Percentiles rank a stretch among this genome's conserved stretches.
phyloP scores from a whole-genome alignment of 2,113 vertebrate genomes.

The Ptilorrhoa leucosticta region DNA sequence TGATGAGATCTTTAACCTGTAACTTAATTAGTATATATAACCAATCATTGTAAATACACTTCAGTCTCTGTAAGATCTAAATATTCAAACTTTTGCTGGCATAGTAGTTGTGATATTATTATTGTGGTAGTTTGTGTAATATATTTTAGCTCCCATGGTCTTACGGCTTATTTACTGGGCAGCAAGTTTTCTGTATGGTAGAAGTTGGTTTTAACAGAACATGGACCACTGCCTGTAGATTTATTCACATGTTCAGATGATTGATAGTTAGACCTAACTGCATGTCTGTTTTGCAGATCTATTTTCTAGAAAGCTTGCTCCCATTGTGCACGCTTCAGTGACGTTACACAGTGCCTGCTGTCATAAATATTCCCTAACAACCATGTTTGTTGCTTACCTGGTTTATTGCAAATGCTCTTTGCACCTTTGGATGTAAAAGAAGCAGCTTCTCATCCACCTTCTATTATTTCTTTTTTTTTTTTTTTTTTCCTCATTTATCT shows the following conservation, averaged over 20 bases:
- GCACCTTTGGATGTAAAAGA: conserved; percentile 42
- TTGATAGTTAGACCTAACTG: conserved; percentile 55
- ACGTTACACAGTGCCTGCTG: conserved; percentile 41
- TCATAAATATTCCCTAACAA: conserved; percentile 60
- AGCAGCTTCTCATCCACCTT: conserved; percentile 48
- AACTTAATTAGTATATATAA: background rate
- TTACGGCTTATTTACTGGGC: background rate
- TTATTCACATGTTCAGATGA: conserved; percentile 53
- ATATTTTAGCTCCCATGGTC: background rate
- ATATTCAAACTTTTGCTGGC: background rate
- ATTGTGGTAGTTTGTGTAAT: background rate
- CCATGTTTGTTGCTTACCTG: conserved; percentile 54
- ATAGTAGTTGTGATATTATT: background rate
- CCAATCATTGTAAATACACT: background rate
- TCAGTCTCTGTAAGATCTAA: background rate
- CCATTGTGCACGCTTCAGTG: conserved; percentile 50
- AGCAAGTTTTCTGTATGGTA: background rate
- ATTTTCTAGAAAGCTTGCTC: conserved; percentile 55
- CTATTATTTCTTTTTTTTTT: conserved; percentile 8
- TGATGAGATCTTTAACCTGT: background rate
- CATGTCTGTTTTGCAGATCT: conserved; percentile 45
- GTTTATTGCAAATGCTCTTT: conserved; percentile 58
- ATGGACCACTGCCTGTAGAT: conserved; percentile 27
- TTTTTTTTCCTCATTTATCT: conserved; percentile 3
- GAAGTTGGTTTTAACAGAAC: conserved; percentile 13